Percentiles rank a stretch among this genome's conserved stretches.
Conservation (phyloP, 2,113 vertebrate genomes). For the Syrmaticus mikado region DNA sequence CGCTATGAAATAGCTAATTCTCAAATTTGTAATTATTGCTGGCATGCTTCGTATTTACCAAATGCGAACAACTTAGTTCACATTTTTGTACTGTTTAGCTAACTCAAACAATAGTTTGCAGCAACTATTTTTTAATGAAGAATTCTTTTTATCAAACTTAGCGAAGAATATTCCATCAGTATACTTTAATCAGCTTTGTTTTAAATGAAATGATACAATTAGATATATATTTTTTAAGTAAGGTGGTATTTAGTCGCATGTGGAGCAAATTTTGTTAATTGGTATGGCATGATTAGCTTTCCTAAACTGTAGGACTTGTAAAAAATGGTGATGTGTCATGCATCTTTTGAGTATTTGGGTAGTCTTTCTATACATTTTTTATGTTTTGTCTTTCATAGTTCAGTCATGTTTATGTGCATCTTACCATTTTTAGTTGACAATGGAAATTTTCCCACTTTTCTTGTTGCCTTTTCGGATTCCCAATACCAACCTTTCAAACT, state of each 20-base stretch:
- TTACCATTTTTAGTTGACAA: neutral
- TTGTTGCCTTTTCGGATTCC: neutral
- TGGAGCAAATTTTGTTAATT: neutral
- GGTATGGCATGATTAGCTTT: neutral
- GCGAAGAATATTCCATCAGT: neutral
- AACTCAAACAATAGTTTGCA: neutral
- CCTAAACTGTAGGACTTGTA: neutral
- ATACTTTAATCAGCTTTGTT: neutral
- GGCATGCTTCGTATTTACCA: neutral
- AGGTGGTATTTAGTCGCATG: neutral
- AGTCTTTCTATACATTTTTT: neutral
- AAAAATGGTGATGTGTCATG: neutral
- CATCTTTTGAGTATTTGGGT: neutral
- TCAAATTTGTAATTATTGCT: neutral
- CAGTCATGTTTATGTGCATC: neutral
- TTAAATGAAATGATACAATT: neutral
- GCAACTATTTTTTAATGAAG: neutral
- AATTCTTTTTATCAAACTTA: neutral
- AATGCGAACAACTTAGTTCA: neutral
- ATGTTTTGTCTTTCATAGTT: neutral
- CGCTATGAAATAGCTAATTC: constrained; percentile 11
- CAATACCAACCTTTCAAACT: neutral
- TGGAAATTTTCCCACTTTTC: neutral
- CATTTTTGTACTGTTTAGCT: neutral
- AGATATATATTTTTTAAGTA: neutral